Percentiles rank a stretch among this genome's conserved stretches.
These are phyloP conservation scores for rabbit (Oryctolagus cuniculus) DNA, from an alignment of 2,113 vertebrate genomes.

Conservation along the genomic window DNA sequence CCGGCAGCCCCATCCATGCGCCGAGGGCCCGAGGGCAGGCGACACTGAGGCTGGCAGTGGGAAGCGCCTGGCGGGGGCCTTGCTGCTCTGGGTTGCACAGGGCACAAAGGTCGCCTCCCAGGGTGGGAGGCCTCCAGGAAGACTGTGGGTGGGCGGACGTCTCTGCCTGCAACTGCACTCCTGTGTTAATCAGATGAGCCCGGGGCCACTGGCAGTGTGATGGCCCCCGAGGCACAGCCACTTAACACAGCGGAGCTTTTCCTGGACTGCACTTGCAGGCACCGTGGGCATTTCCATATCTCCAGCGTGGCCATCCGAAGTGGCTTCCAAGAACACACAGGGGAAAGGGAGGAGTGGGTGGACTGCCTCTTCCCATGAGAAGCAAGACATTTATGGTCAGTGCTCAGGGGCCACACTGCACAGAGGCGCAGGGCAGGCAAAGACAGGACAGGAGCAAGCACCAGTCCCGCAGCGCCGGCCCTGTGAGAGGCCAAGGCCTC, in stretches of 20 bases:
- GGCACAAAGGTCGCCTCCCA: not conserved
- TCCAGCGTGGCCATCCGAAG: not conserved
- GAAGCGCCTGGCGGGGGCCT: not conserved
- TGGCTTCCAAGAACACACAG: not conserved
- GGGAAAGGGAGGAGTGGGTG: not conserved
- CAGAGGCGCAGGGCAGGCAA: too few species aligned
- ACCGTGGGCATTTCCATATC: accelerated
- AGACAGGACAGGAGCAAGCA: not conserved
- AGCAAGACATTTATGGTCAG: too few species aligned
- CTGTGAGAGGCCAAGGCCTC: not conserved
- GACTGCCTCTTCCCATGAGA: not conserved
- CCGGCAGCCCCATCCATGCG: not conserved
- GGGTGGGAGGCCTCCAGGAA: not conserved
- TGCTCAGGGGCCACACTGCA: too few species aligned
- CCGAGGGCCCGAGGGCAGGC: not conserved
- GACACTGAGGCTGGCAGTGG: not conserved
- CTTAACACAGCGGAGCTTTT: not conserved
- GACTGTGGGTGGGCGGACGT: not conserved
- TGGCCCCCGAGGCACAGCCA: not conserved
- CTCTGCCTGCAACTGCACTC: not conserved
- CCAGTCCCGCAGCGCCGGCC: not conserved
- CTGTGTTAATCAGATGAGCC: not conserved
- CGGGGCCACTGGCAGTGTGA: not conserved
- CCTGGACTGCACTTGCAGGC: not conserved
- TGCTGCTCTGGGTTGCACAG: not conserved